These are phyloP conservation scores for Menura novaehollandiae DNA, from an alignment of 2,113 vertebrate species.

Conservation along the genomic window DNA sequence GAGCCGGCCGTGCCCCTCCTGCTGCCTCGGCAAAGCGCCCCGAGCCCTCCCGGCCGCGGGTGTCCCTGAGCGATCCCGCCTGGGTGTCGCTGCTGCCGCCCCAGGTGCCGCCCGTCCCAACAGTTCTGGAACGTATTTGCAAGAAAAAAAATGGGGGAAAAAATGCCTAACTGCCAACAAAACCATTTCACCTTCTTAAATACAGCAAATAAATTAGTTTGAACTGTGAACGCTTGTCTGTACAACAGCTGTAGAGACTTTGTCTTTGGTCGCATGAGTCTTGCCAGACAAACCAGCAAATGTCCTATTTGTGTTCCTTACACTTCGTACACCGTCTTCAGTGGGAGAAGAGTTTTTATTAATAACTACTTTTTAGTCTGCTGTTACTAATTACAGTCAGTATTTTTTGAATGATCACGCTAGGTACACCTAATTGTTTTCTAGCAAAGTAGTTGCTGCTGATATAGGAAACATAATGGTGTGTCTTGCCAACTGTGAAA, in stretches of 20 bases:
- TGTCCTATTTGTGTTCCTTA: background rate
- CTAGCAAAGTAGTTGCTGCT: background rate
- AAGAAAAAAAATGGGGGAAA: accelerated
- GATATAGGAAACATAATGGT: background rate
- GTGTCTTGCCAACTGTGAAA: background rate
- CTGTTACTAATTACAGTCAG: background rate
- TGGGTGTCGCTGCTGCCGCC: background rate
- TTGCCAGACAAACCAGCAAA: background rate
- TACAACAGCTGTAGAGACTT: background rate
- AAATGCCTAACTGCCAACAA: background rate
- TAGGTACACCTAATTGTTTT: background rate
- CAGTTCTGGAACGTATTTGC: background rate
- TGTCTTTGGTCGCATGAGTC: background rate
- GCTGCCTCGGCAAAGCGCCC: background rate
- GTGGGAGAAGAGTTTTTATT: background rate
- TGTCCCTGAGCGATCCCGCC: background rate
- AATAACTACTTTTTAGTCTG: background rate
- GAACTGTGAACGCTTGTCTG: background rate
- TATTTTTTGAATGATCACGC: background rate
- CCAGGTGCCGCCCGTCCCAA: background rate
- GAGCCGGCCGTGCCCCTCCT: background rate
- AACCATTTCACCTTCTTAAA: background rate
- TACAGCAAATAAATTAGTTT: background rate
- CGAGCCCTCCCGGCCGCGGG: background rate
- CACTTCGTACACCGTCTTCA: accelerated